Conservation (phyloP, 2,113 vertebrate species). For the Perccottus glenii region DNA sequence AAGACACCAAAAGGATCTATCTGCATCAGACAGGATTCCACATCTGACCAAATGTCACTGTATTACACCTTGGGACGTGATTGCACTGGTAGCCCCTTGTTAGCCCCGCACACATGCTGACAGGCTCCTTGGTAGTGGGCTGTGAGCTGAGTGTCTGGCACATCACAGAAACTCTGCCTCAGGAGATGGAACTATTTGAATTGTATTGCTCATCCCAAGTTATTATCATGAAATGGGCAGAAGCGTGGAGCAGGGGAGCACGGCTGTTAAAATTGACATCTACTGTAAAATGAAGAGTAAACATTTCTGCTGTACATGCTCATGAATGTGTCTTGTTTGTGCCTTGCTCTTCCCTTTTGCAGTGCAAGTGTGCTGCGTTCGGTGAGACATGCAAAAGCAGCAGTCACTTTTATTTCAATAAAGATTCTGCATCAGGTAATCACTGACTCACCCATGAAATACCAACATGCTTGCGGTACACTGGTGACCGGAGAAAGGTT, state of each 20-base stretch:
- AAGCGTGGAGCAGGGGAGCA: conserved; percentile 25
- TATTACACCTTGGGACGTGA: conserved; percentile 5
- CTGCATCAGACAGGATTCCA: not conserved
- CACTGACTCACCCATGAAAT: conserved; percentile 63
- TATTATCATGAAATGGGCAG: conserved; percentile 61
- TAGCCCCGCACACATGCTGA: conserved; percentile 44
- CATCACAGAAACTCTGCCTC: conserved; percentile 62
- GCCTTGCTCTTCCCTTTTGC: conserved; percentile 15
- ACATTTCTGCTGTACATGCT: conserved; percentile 32
- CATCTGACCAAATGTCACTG: conserved; percentile 7
- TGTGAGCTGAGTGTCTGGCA: conserved; percentile 60
- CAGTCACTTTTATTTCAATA: conserved; percentile 22
- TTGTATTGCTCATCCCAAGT: conserved; percentile 51
- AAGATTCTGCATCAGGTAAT: conserved; percentile 54
- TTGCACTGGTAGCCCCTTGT: conserved; percentile 42
- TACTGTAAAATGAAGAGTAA: conserved; percentile 50
- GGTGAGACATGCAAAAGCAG: conserved; percentile 13
- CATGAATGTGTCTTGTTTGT: conserved; percentile 22
- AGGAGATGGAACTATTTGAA: conserved; percentile 64
- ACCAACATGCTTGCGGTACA: conserved; percentile 47
- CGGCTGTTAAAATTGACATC: conserved; percentile 31
- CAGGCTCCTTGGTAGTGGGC: conserved; percentile 48
- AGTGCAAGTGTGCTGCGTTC: not conserved
- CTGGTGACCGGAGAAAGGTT: conserved; percentile 41
- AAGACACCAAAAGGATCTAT: not conserved